Conservation (phyloP, 2,113 vertebrate species). For the Toxostoma redivivum region DNA sequence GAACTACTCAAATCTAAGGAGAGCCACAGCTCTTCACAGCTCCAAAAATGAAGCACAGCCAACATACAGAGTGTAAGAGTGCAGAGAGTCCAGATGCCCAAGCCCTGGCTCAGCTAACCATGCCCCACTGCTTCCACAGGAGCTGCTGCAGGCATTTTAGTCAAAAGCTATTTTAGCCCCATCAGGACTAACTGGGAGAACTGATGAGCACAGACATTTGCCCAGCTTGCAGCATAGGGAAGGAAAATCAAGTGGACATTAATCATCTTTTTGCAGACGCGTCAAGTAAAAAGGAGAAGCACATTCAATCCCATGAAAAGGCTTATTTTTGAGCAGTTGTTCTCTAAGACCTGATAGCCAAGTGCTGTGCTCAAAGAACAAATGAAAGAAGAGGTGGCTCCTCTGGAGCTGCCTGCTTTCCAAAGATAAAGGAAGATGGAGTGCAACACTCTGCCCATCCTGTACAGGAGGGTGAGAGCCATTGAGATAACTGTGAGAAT, state of each 20-base stretch:
- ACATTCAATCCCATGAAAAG: neutral
- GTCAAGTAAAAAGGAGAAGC: neutral
- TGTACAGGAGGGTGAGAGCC: neutral
- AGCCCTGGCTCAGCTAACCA: neutral
- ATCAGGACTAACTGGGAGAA: neutral
- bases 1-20: neutral
- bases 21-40: neutral
- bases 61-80: neutral
- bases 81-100: neutral
- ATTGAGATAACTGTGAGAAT: neutral
- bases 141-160: neutral
- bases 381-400: neutral
- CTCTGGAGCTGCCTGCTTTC: constrained; percentile 20
- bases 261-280: neutral
- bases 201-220: neutral
- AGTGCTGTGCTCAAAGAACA: neutral
- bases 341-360: constrained; percentile 8
- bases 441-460: neutral
- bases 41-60: neutral
- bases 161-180: neutral
- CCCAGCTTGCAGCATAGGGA: neutral
- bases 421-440: constrained; percentile 57
- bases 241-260: neutral
- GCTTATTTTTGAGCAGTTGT: constrained; percentile 13
- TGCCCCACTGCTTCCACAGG: neutral